Percentiles rank a stretch among this genome's conserved stretches.
These are phyloP conservation scores for Pygoscelis adeliae DNA, from an alignment of 2,113 vertebrate species.

Conservation along the genomic window DNA sequence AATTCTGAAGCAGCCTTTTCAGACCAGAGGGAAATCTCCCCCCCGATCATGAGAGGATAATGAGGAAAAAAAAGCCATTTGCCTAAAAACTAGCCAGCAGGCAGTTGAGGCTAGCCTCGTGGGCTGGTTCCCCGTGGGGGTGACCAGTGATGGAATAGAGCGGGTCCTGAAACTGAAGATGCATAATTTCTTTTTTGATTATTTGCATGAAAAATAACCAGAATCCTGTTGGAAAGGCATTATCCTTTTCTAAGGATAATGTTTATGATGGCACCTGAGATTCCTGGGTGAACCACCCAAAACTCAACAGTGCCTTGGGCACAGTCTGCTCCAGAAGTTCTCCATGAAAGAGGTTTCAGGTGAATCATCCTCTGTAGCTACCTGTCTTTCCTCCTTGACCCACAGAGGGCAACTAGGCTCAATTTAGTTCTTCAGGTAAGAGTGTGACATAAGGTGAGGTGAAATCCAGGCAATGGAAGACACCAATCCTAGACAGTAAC, in stretches of 20 bases:
- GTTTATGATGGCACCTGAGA: not conserved
- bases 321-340: not conserved
- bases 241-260: not conserved
- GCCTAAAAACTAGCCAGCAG: not conserved
- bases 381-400: not conserved
- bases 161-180: not conserved
- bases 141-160: not conserved
- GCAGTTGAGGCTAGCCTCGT: not conserved
- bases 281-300: not conserved
- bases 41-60: rapidly evolving
- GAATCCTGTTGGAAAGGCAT: not conserved
- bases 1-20: not conserved
- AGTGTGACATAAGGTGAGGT: not conserved
- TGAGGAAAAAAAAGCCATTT: not conserved
- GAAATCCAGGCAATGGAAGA: not conserved
- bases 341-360: not conserved
- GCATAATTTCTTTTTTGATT: not conserved
- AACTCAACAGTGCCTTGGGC: not conserved
- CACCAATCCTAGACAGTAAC: not conserved
- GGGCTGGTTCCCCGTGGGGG: not conserved
- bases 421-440: not conserved
- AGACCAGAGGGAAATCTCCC: not conserved
- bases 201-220: not conserved
- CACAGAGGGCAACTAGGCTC: not conserved
- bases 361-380: not conserved